Conservation (phyloP, 2,888 invertebrate species). For the Sclerodermus sp. region DNA sequence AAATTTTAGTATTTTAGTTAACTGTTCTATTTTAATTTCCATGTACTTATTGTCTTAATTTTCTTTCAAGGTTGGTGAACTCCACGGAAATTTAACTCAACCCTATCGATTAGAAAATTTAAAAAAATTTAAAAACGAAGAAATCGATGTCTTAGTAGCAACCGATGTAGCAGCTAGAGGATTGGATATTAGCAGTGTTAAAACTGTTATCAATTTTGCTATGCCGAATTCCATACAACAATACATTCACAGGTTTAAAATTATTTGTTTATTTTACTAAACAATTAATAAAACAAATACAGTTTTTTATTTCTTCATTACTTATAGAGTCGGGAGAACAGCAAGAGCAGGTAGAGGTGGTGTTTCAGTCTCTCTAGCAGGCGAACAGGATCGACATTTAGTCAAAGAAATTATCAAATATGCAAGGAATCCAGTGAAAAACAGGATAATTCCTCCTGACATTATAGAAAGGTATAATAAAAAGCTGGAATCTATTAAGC, state of each 20-base stretch:
- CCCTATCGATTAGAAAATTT: conserved; percentile 90
- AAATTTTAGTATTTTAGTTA: too few relatives aligned
- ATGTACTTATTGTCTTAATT: too few relatives aligned
- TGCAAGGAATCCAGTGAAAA: conserved; percentile 83
- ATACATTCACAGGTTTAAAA: conserved; percentile 81
- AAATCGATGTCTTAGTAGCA: conserved; percentile 84
- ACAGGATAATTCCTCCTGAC: conserved; percentile 83
- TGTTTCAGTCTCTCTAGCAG: conserved; percentile 91
- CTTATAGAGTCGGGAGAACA: conserved; percentile 81
- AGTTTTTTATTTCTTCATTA: not conserved
- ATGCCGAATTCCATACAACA: conserved; percentile 94
- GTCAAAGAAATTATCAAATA: conserved; percentile 90
- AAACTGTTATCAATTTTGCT: conserved; percentile 95
- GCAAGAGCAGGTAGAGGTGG: conserved; percentile 94
- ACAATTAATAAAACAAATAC: too few relatives aligned
- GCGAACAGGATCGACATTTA: conserved; percentile 87
- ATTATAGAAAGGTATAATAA: conserved; percentile 85
- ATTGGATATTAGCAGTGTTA: conserved; percentile 94
- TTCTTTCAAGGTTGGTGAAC: conserved; percentile 69
- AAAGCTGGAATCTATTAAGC: conserved; percentile 73
- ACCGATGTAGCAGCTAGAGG: conserved; percentile 95
- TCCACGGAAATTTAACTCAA: conserved; percentile 96
- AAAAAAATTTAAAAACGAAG: conserved; percentile 82
- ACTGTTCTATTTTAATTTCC: too few relatives aligned
- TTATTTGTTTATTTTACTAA: conserved; percentile 1